Base-by-base conservation (phyloP, 2,888 invertebrate species). In the Molorchus minor region DNA sequence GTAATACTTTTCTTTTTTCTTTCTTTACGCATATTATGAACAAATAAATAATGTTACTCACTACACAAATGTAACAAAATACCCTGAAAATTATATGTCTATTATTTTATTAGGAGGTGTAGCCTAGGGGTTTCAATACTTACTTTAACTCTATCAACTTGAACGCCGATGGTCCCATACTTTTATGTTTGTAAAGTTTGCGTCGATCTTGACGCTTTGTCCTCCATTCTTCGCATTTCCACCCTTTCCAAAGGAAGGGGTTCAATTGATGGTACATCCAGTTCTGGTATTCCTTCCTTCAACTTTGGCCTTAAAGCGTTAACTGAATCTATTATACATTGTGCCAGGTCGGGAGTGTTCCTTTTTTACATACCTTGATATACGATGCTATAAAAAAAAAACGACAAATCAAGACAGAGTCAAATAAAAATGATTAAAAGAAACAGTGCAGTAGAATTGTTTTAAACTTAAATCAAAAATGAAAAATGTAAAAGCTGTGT, bases 101-200 rank as follows among this genome's bases (percentile, higher is more conserved):
- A 8, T 25, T 25, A 4, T 8, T 8, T 8, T 5, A 5, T 8
- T 8, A 25, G 4, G 8, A 4, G 25, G 25, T 5, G 25, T 30
- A 41, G 13, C 13, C 21, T 15, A 20, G n/a, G 8, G 4, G 1
- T 35, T 16, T 17, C 41, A 53, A 16, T 29, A 53, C 61, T 67
- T 71, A 87, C 88, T 83, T 85, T 8, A 88, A 75, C 69, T 85
- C 84, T 60, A 84, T 77, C 16, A 87, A 84, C 69, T 85, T 82
- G 74, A 87, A 87, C 70, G 84, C 80, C 64, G 86, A 85, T 0
- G 86, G 84, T 3, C 87, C 61, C 82, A 81, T 8, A 87, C 86
- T 68, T 84, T 84, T 40, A 87, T 79, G 62, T 87, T 84, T 53
- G 85, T 86, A 49, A 87, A 85, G 40, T 86, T 85, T 0, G 87